Evolutionary conservation across 2,888 invertebrate species (phyloP).

Genomic region (Orthonychiurus folsomi): DNA sequence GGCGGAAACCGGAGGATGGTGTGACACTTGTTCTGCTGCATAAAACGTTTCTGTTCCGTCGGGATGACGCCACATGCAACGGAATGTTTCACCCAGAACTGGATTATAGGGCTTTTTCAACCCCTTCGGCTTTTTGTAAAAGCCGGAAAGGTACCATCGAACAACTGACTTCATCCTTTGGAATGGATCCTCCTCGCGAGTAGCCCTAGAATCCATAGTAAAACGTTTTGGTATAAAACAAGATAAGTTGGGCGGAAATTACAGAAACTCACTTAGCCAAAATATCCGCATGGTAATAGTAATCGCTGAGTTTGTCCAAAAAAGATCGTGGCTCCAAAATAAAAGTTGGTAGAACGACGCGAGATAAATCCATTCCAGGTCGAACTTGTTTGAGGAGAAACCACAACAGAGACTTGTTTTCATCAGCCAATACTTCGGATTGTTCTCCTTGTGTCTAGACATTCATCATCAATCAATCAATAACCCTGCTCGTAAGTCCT

Average conservation of each 20-base stretch:
- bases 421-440: slow-evolving; percentile 84
- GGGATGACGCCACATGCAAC: slow-evolving; percentile 81
- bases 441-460: slow-evolving; percentile 60
- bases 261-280: slow-evolving; percentile 66
- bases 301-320: slow-evolving; percentile 84
- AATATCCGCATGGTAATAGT: slow-evolving; percentile 87
- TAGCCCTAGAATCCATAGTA: too few species aligned
- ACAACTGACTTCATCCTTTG: slow-evolving; percentile 79
- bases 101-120: slow-evolving; percentile 94
- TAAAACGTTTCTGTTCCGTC: slow-evolving; percentile 80
- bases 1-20: slow-evolving; percentile 88
- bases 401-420: slow-evolving; percentile 92
- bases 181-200: slow-evolving; percentile 75
- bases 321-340: slow-evolving; percentile 89
- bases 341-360: slow-evolving; percentile 87
- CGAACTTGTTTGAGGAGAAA: slow-evolving; percentile 74
- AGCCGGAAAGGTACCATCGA: slow-evolving; percentile 84
- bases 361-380: slow-evolving; percentile 85
- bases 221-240: slow-evolving; percentile 39
- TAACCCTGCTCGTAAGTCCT: slow-evolving; percentile 8
- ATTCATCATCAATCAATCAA: slow-evolving; percentile 9
- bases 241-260: too few species aligned
- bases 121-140: slow-evolving; percentile 89
- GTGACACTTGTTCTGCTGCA: slow-evolving; percentile 88
- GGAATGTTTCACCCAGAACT: slow-evolving; percentile 81